Conservation (phyloP, 2,797 vertebrate genomes). For the Muscicapa striata region DNA sequence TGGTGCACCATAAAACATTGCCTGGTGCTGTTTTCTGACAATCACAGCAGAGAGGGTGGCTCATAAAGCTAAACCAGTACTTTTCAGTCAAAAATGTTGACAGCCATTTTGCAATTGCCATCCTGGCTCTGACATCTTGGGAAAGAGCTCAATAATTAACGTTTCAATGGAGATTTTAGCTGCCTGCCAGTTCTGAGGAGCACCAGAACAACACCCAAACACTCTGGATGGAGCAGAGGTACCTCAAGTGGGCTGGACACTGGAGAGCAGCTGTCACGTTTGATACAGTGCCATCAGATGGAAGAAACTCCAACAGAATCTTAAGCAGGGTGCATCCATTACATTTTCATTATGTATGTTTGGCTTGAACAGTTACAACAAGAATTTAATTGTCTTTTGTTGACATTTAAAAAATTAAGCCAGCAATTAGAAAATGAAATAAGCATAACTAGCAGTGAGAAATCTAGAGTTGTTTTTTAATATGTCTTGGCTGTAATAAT, state of each 20-base stretch:
- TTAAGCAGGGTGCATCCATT: not conserved
- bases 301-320: not conserved
- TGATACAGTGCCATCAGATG: not conserved
- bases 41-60: not conserved
- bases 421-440: not conserved
- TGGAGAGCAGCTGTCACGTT: slow-evolving; percentile 26
- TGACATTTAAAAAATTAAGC: slow-evolving; percentile 15
- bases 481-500: not conserved
- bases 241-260: slow-evolving; percentile 1
- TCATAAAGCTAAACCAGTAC: not conserved
- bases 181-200: not conserved
- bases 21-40: not conserved
- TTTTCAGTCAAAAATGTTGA: slow-evolving; percentile 1
- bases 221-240: not conserved
- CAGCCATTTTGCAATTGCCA: not conserved
- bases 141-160: not conserved
- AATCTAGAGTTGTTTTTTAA: not conserved
- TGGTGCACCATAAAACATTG: not conserved
- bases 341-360: not conserved
- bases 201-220: not conserved
- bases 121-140: not conserved
- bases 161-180: not conserved
- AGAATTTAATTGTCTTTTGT: slow-evolving; percentile 6
- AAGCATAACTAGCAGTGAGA: not conserved
- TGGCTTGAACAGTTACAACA: not conserved